These are phyloP conservation scores for Pangasius mekongensis DNA, from an alignment of 2,797 vertebrate genomes.

Conservation along the genomic window DNA sequence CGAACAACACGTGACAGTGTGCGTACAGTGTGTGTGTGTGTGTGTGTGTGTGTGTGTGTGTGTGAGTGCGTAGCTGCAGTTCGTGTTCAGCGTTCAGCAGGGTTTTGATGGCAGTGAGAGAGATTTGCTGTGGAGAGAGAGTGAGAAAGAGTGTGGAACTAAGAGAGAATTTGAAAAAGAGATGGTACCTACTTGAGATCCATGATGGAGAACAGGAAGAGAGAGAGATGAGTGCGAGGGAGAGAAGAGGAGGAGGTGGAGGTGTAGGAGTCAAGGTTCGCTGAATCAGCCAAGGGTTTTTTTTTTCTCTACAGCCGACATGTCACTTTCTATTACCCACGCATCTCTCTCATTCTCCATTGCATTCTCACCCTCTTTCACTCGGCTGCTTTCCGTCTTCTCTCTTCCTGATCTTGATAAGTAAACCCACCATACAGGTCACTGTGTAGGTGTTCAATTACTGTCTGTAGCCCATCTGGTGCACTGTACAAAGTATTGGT, in stretches of 20 bases:
- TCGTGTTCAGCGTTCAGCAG: neutral
- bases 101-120: neutral
- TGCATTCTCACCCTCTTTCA: slow-evolving; percentile 36
- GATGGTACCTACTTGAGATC: neutral
- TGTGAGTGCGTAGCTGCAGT: neutral
- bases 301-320: slow-evolving; percentile 58
- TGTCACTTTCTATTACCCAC: slow-evolving; percentile 64
- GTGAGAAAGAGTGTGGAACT: neutral
- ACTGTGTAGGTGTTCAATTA: slow-evolving; percentile 8
- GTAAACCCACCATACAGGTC: neutral
- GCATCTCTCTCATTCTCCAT: slow-evolving; percentile 53
- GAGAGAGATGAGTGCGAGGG: neutral
- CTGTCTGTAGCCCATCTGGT: slow-evolving; percentile 1
- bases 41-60: neutral
- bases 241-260: neutral
- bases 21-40: neutral
- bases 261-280: slow-evolving; percentile 33
- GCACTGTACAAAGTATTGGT: neutral
- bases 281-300: slow-evolving; percentile 37
- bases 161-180: neutral
- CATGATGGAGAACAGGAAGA: neutral
- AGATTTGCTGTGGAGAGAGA: neutral
- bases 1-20: neutral
- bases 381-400: neutral
- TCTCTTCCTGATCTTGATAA: slow-evolving; percentile 55